Base-by-base conservation (phyloP, 2,113 vertebrate species). In the Varanus komodoensis region DNA sequence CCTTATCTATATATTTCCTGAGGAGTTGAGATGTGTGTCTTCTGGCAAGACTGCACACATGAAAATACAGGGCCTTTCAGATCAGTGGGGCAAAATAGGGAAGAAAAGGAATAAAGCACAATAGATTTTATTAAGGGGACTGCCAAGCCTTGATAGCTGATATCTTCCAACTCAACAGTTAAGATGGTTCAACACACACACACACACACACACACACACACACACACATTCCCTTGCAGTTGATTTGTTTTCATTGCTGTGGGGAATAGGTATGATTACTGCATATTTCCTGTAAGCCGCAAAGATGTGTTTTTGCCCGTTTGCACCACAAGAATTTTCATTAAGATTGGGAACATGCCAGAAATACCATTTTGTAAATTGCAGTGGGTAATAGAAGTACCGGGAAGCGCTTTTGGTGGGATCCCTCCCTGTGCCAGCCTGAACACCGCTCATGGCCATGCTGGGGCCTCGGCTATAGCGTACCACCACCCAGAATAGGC, bases 401-500 rank as follows among this genome's bases (percentile, higher is more conserved):
- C 68, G n/a, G 27, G 79, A 4, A 69, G 50, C 79, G 68, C 48
- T 61, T 78, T 91, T 82, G 89, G 87, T 84, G 0, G 0, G 82
- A 89, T 81, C 84, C 79, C 87, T 93, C 78, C 92, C 78, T 92
- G 19, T 57, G 52, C 67, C 90, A 81, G 68, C 50, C 87, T 92
- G 69, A 92, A 93, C 25, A 81, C 87, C 69, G 81, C 78, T 81
- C 27, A 1, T 27, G 92, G 90, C 80, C 91, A 91, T 90, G 90
- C 93, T 90, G 92, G 94, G 93, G 54, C 79, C 80, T 83, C 88
- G 68, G 82, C 82, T 0, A 0, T 25, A 93, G 89, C 75, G 93
- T 74, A 90, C 82, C 92, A 23, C 64, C 87, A 94, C 32, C 91
- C 92, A 91, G 83, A 95, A 94, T 87, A 93, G 93, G 93, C 84